Evolutionary conservation across 2,797 vertebrate genomes (phyloP).

Genomic region (Peromyscus eremicus): DNA sequence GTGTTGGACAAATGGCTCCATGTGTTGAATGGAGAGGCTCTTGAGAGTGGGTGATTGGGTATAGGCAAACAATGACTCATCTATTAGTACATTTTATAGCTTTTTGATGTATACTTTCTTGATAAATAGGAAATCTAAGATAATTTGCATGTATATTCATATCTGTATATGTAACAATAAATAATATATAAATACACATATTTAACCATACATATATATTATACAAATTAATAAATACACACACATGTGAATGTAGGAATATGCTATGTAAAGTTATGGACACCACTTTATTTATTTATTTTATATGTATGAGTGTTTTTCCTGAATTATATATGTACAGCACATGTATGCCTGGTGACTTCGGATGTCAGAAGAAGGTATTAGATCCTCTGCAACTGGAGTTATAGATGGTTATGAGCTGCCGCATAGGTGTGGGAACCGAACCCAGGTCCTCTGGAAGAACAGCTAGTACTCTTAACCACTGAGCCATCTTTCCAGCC

Average conservation of each 20-base stretch:
- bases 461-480: neutral
- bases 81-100: neutral
- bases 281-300: neutral
- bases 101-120: neutral
- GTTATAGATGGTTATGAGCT: neutral
- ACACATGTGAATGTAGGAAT: neutral
- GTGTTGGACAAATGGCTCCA: neutral
- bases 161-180: neutral
- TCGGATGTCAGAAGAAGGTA: neutral
- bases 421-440: neutral
- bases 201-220: neutral
- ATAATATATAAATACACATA: neutral
- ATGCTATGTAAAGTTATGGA: neutral
- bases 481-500: neutral
- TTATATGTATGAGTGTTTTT: neutral
- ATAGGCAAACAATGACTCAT: neutral
- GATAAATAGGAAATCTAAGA: conserved; percentile 32
- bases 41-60: neutral
- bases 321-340: neutral
- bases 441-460: neutral
- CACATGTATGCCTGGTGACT: neutral
- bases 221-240: neutral
- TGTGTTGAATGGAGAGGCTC: neutral
- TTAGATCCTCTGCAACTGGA: neutral
- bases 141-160: neutral